A percentile compares a stretch with the other conserved stretches of the same genome.
Evolutionary conservation across 2,797 vertebrate species (phyloP).

Genomic region (Siniperca obscura): DNA sequence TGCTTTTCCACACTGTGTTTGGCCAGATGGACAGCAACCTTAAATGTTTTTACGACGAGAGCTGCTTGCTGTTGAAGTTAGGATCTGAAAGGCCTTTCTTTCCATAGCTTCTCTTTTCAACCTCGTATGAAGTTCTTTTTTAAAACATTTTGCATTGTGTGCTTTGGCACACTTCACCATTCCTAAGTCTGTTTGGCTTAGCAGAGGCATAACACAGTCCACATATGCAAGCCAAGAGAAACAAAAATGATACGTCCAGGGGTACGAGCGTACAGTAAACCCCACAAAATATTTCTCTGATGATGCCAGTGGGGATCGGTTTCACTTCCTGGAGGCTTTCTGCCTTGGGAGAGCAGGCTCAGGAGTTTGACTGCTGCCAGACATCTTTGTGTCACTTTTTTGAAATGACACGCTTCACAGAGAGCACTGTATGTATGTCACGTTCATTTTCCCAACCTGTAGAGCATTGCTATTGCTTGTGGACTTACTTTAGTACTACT

Average conservation of each 20-base stretch:
- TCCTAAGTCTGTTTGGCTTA: constrained; percentile 85
- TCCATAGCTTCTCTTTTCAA: constrained; percentile 65
- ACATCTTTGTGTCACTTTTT: constrained; percentile 55
- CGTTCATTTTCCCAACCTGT: neutral
- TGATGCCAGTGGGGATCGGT: constrained; percentile 79
- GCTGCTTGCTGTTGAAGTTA: constrained; percentile 38
- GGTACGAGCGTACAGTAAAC: constrained; percentile 74
- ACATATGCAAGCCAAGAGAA: constrained; percentile 81
- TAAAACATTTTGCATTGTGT: constrained; percentile 78
- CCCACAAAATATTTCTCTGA: constrained; percentile 83
- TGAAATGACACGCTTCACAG: constrained; percentile 6
- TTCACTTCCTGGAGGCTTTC: constrained; percentile 79
- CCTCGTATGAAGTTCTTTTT: constrained; percentile 69
- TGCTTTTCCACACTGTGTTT: constrained; percentile 17
- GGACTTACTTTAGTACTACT: neutral
- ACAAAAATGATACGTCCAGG: constrained; percentile 83
- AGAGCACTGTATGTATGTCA: constrained; percentile 8
- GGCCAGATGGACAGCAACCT: constrained; percentile 5
- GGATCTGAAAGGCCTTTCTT: constrained; percentile 57
- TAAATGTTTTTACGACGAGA: constrained; percentile 14
- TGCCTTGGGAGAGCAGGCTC: constrained; percentile 36
- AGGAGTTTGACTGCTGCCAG: constrained; percentile 36
- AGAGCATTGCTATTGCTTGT: neutral
- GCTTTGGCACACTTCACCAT: constrained; percentile 81
- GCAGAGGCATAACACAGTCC: constrained; percentile 82